phyloP scores from a whole-genome alignment of 2,888 invertebrate species.

The Acleris emargana region DNA sequence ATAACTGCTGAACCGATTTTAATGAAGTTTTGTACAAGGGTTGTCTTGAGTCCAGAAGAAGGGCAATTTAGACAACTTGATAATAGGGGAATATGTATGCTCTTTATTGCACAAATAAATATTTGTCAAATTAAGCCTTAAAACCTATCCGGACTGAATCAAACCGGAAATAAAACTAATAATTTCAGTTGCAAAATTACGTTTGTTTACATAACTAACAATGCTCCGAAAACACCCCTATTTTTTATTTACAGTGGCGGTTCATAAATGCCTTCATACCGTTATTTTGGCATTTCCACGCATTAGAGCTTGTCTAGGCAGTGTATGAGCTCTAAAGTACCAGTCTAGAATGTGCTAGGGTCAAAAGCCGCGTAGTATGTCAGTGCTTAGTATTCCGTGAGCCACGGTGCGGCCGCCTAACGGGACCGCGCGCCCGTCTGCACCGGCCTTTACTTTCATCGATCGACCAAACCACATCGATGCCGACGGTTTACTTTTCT shows the following conservation, averaged over 20 bases:
- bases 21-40: too few species aligned
- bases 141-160: too few species aligned
- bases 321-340: constrained; percentile 72
- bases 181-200: too few species aligned
- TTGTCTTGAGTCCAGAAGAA: too few species aligned
- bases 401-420: constrained; percentile 73
- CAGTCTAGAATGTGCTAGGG: constrained; percentile 82
- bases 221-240: neutral
- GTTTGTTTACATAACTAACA: neutral
- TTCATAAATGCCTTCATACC: neutral
- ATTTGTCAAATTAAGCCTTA: too few species aligned
- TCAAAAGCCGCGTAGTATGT: constrained; percentile 83
- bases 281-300: constrained; percentile 17
- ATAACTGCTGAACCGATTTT: too few species aligned
- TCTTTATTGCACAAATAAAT: too few species aligned
- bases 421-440: constrained; percentile 75
- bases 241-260: neutral
- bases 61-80: too few species aligned
- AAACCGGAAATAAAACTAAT: too few species aligned
- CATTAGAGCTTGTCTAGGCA: constrained; percentile 42
- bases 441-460: constrained; percentile 82
- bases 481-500: constrained; percentile 80
- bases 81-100: too few species aligned
- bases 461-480: constrained; percentile 74
- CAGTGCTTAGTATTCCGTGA: constrained; percentile 83